These are phyloP conservation scores for Seladonia tumulorum DNA, from an alignment of 2,888 invertebrate genomes.

Conservation along the genomic window DNA sequence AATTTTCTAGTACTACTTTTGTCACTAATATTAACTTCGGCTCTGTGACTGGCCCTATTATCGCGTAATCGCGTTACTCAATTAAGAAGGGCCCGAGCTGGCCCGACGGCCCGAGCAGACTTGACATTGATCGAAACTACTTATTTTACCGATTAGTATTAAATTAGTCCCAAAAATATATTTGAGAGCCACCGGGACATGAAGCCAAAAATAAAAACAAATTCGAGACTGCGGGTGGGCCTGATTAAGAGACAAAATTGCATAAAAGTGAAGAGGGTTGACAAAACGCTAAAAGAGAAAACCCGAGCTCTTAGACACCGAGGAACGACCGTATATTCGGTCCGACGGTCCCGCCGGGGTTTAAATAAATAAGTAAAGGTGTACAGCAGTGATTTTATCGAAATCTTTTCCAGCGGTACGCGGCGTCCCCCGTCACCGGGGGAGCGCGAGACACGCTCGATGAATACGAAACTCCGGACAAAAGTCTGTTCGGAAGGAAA, in stretches of 20 bases:
- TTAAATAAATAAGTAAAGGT: conserved; percentile 38
- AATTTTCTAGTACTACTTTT: too few relatives aligned
- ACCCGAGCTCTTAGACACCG: neutral
- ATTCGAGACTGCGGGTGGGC: neutral
- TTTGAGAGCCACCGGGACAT: neutral
- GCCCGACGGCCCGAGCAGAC: too few relatives aligned
- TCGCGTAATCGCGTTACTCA: too few relatives aligned
- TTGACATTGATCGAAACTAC: too few relatives aligned
- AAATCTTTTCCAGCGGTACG: conserved; percentile 38
- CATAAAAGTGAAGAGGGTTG: neutral
- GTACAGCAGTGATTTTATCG: conserved; percentile 41
- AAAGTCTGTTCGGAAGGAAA: conserved; percentile 53
- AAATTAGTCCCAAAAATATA: neutral
- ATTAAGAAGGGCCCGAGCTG: too few relatives aligned
- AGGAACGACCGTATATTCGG: neutral
- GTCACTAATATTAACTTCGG: too few relatives aligned
- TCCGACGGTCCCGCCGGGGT: neutral
- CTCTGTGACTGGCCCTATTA: too few relatives aligned
- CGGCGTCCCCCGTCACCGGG: conserved; percentile 6
- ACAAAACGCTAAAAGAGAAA: neutral
- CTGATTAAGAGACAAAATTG: neutral
- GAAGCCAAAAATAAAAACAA: neutral
- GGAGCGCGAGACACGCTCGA: neutral
- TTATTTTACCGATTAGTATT: too few relatives aligned
- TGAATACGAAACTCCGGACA: conserved; percentile 52